These are phyloP conservation scores for Anseranas semipalmata DNA, from an alignment of 2,113 vertebrate genomes.

Conservation along the genomic window DNA sequence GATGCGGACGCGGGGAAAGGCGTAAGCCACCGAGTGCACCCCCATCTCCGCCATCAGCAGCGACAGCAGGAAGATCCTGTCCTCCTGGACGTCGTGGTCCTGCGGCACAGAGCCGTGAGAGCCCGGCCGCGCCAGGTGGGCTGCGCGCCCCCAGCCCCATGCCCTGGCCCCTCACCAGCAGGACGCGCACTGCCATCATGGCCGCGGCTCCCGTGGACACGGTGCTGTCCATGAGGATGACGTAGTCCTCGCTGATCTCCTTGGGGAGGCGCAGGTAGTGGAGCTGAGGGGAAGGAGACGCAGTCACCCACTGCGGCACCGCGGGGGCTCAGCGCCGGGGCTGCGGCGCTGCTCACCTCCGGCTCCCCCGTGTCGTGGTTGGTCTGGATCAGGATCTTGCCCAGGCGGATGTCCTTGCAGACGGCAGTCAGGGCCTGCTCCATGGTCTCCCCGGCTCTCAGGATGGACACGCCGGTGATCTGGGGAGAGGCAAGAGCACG, in stretches of 20 bases:
- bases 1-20: constrained; percentile 88
- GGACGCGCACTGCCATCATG: constrained; percentile 89
- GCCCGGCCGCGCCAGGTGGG: rapidly evolving
- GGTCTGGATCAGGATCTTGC: constrained; percentile 94
- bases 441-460: constrained; percentile 91
- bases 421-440: constrained; percentile 89
- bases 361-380: constrained; percentile 90
- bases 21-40: constrained; percentile 90
- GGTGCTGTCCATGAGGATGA: constrained; percentile 93
- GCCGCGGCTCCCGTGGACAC: constrained; percentile 90
- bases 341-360: constrained; percentile 34
- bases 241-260: constrained; percentile 91
- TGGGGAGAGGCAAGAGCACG: background rate
- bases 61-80: constrained; percentile 89
- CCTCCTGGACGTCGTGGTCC: constrained; percentile 91
- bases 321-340: rapidly evolving
- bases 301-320: rapidly evolving
- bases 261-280: constrained; percentile 91
- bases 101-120: background rate
- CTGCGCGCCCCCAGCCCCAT: rapidly evolving
- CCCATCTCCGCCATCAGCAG: constrained; percentile 93
- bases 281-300: constrained; percentile 70
- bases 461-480: constrained; percentile 90
- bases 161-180: constrained; percentile 74
- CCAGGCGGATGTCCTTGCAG: constrained; percentile 90